Conservation (phyloP, 2,113 vertebrate genomes). For the Calyptommatus sinebrachiatus region DNA sequence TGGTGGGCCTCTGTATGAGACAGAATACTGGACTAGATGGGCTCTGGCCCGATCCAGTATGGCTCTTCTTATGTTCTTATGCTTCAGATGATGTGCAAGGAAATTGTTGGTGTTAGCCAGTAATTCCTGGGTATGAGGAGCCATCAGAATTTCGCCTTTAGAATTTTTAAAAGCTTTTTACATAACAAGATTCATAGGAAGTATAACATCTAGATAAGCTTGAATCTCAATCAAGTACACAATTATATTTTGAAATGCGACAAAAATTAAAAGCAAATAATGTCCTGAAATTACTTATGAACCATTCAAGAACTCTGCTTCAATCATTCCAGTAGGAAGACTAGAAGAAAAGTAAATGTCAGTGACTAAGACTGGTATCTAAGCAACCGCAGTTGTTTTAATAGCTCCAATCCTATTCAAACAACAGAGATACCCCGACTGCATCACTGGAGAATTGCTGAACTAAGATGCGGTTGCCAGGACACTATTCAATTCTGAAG, state of each 20-base stretch:
- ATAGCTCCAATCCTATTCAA: conserved; percentile 19
- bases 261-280: background rate
- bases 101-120: no score
- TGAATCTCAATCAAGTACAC: background rate
- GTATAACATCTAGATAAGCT: background rate
- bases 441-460: conserved; percentile 22
- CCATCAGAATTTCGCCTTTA: no score
- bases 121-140: no score
- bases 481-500: conserved; percentile 1
- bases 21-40: no score
- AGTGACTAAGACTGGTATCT: conserved; percentile 15
- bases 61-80: no score
- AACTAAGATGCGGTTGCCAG: conserved; percentile 25
- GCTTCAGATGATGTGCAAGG: no score
- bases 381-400: conserved; percentile 22
- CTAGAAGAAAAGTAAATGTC: background rate
- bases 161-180: no score
- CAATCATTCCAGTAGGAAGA: background rate
- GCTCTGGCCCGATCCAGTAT: no score
- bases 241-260: background rate
- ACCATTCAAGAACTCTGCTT: background rate
- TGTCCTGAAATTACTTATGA: background rate
- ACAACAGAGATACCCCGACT: background rate
- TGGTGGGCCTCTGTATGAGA: no score
- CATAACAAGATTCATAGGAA: no score